These are phyloP conservation scores for Buceros bicornis DNA, from an alignment of 2,797 vertebrate species.

Conservation along the genomic window DNA sequence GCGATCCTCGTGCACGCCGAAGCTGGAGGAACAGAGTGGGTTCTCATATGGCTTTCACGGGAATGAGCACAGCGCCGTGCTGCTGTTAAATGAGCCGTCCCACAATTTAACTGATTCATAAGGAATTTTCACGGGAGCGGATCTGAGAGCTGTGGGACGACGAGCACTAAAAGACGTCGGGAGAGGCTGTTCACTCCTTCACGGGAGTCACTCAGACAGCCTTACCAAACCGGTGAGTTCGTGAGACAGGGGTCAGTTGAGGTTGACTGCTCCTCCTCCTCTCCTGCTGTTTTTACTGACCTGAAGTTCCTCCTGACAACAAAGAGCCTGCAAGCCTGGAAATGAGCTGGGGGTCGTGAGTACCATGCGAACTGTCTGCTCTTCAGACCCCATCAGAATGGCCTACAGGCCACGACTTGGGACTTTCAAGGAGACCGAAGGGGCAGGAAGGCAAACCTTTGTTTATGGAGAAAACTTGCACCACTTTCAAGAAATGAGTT, in stretches of 20 bases:
- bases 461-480: neutral
- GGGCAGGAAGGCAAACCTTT: neutral
- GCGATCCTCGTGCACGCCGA: neutral
- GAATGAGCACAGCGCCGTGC: fast-evolving
- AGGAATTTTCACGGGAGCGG: neutral
- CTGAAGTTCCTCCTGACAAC: slow-evolving; percentile 9
- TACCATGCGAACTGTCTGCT: neutral
- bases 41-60: neutral
- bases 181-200: neutral
- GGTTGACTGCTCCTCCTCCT: neutral
- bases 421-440: neutral
- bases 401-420: neutral
- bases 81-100: neutral
- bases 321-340: neutral
- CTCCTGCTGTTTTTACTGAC: slow-evolving; percentile 28
- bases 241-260: neutral
- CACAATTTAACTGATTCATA: neutral
- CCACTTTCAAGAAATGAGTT: neutral
- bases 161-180: fast-evolving
- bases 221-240: neutral
- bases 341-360: neutral
- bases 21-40: neutral
- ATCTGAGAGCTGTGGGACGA: neutral
- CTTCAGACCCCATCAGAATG: neutral
- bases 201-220: neutral